Evolutionary conservation across 2,113 vertebrate species (phyloP).

Genomic region (Paraplagusia blochii): DNA sequence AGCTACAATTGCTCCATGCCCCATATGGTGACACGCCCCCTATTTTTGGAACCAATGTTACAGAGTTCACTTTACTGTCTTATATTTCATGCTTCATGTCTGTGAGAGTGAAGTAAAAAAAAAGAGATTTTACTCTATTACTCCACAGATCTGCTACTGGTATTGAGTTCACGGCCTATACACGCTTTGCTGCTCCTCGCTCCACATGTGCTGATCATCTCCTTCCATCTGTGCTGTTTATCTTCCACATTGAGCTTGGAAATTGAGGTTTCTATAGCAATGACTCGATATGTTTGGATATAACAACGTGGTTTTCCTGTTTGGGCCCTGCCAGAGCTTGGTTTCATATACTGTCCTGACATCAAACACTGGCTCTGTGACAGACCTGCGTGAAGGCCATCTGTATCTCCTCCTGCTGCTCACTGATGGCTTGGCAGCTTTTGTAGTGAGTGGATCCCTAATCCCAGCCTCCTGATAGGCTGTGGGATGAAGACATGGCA

Average conservation of each 20-base stretch:
- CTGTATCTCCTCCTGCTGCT: slow-evolving; percentile 45
- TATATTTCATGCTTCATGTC: slow-evolving; percentile 21
- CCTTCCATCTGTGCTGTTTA: slow-evolving; percentile 56
- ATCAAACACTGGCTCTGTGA: slow-evolving; percentile 51
- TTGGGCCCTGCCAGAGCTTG: slow-evolving; percentile 55
- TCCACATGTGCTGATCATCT: slow-evolving; percentile 34
- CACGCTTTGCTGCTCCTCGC: neutral
- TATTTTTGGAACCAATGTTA: too few species aligned
- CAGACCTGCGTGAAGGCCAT: slow-evolving; percentile 50
- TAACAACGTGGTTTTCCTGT: slow-evolving; percentile 59
- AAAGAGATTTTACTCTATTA: too few species aligned
- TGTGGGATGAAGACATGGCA: slow-evolving; percentile 42
- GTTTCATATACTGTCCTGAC: slow-evolving; percentile 55
- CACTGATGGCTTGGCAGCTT: slow-evolving; percentile 54
- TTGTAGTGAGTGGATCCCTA: slow-evolving; percentile 34
- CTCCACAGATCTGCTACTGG: too few species aligned
- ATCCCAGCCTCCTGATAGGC: slow-evolving; percentile 49
- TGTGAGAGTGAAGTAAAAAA: too few species aligned
- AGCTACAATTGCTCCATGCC: too few species aligned
- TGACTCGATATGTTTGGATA: slow-evolving; percentile 65
- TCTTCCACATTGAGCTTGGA: slow-evolving; percentile 52
- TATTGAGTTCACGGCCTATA: slow-evolving; percentile 13
- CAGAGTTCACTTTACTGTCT: slow-evolving; percentile 14
- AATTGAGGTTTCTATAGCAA: slow-evolving; percentile 54
- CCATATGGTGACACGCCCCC: too few species aligned